Evolutionary conservation across 2,888 invertebrate species (phyloP).

Genomic region (Horisme vitalbata): DNA sequence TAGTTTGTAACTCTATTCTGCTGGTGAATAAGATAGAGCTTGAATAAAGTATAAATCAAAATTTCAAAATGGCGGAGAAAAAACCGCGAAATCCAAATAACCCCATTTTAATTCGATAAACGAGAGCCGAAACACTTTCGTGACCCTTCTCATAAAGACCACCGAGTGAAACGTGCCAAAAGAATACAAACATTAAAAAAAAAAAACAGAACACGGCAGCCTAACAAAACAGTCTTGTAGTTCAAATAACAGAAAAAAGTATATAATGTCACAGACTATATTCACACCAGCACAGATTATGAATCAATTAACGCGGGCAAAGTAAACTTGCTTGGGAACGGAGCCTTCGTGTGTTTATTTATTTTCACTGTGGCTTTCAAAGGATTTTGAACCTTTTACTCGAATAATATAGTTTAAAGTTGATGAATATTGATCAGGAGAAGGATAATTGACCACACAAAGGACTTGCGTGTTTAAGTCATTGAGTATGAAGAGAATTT

Average conservation of each 20-base stretch:
- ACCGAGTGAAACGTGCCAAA: constrained; percentile 51
- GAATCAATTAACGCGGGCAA: constrained; percentile 66
- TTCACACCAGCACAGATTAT: constrained; percentile 69
- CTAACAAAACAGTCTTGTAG: constrained; percentile 64
- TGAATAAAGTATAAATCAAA: too few species aligned
- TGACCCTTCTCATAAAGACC: constrained; percentile 44
- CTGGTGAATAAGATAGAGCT: too few species aligned
- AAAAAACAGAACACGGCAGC: constrained; percentile 52
- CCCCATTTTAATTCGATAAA: constrained; percentile 1
- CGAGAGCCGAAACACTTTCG: constrained; percentile 5
- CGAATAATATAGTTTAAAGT: background rate
- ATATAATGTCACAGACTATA: constrained; percentile 34
- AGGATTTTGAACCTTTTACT: constrained; percentile 9
- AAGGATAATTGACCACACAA: constrained; percentile 31
- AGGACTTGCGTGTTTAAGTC: constrained; percentile 17
- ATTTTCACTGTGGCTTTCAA: constrained; percentile 12
- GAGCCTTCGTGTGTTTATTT: constrained; percentile 44
- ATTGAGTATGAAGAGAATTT: constrained; percentile 3
- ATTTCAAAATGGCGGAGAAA: too few species aligned
- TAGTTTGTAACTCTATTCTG: too few species aligned
- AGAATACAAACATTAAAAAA: constrained; percentile 47
- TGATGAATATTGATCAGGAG: background rate
- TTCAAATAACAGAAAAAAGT: constrained; percentile 40
- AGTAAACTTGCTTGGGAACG: constrained; percentile 62
- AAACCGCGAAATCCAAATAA: too few species aligned